phyloP scores from a whole-genome alignment of 1,140 invertebrate genomes.

The Calephelis nemesis region DNA sequence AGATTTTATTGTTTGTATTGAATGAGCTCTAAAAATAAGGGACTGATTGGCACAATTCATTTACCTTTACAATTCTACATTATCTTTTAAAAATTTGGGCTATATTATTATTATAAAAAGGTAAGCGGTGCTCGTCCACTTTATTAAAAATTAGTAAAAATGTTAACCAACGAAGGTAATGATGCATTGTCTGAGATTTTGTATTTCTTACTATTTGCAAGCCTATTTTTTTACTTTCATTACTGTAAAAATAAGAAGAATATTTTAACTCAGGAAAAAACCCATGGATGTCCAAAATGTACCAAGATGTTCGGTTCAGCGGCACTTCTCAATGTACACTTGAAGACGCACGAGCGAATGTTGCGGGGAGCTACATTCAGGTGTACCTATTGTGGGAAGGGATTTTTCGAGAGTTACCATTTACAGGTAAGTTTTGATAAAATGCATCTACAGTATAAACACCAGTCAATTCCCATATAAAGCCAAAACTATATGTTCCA shows the following conservation, averaged over 20 bases:
- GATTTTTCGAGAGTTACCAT: conserved; percentile 62
- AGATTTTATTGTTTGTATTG: too few species aligned
- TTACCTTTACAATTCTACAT: too few species aligned
- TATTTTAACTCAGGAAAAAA: conserved; percentile 70
- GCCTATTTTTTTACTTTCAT: not conserved
- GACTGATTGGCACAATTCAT: too few species aligned
- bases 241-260: not conserved
- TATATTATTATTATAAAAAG: too few species aligned
- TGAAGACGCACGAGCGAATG: conserved; percentile 76
- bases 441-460: not conserved
- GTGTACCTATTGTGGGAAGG: conserved; percentile 68
- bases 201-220: not conserved
- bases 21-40: too few species aligned
- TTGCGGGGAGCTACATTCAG: conserved; percentile 52
- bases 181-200: too few species aligned
- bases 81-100: too few species aligned
- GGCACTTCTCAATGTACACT: conserved; percentile 80
- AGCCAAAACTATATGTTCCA: too few species aligned
- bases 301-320: conserved; percentile 82
- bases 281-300: conserved; percentile 80
- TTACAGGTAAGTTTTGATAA: conserved; percentile 43
- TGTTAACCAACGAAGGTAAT: too few species aligned
- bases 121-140: too few species aligned
- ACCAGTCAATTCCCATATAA: too few species aligned
- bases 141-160: too few species aligned